Percentiles rank a stretch among this genome's conserved stretches.
These are phyloP conservation scores for Chrysolina haemoptera DNA, from an alignment of 2,888 invertebrate genomes.

Conservation along the genomic window DNA sequence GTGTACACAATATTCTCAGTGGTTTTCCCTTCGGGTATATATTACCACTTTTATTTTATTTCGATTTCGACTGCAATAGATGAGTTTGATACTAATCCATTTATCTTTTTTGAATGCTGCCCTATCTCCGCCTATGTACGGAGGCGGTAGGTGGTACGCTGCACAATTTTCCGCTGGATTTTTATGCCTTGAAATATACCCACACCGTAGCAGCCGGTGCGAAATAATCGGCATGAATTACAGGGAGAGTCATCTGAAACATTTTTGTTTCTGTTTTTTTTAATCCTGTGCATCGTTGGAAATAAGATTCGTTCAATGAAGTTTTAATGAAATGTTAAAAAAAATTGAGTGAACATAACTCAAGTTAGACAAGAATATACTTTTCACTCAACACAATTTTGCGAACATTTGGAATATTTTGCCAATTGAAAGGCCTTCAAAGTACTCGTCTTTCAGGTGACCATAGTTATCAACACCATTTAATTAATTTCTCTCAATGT, in stretches of 20 bases:
- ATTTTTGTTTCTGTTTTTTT: neutral
- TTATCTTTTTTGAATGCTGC: neutral
- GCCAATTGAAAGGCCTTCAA: no score
- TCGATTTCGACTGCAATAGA: neutral
- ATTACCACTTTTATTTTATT: neutral
- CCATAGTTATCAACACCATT: no score
- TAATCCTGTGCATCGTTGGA: neutral
- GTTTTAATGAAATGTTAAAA: neutral
- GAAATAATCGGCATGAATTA: constrained; percentile 32
- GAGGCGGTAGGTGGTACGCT: constrained; percentile 46
- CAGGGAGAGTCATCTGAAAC: neutral
- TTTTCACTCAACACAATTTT: no score
- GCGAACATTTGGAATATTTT: no score
- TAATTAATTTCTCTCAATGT: no score
- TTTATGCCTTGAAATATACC: constrained; percentile 34
- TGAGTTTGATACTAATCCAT: neutral
- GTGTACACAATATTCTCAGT: no score
- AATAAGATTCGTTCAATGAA: neutral
- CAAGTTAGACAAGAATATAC: no score
- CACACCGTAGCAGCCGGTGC: constrained; percentile 27
- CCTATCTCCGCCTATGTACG: neutral
- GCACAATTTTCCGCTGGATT: constrained; percentile 38
- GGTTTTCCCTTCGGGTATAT: no score
- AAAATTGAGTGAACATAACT: no score
- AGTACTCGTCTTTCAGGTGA: no score